Conservation (phyloP, 2,797 vertebrate genomes). For the Hozukius guyotensis region DNA sequence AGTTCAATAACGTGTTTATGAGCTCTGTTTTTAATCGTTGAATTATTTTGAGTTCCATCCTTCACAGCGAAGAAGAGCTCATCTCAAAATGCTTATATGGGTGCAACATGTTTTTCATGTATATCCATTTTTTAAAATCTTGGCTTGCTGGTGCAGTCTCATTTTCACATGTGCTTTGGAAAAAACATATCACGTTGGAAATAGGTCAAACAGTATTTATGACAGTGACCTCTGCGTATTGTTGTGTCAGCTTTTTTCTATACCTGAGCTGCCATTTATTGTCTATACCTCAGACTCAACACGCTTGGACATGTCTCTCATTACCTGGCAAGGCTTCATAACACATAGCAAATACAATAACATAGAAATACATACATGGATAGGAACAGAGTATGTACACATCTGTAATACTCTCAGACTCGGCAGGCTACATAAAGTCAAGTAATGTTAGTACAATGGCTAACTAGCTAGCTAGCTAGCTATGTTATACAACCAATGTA, state of each 20-base stretch:
- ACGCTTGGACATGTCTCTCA: not conserved
- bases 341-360: not conserved
- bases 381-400: not conserved
- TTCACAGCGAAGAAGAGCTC: not conserved
- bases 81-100: not conserved
- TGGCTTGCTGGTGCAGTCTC: not conserved
- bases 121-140: not conserved
- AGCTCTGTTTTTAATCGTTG: not conserved
- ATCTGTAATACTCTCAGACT: not conserved
- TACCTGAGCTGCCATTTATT: constrained; percentile 3
- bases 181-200: not conserved
- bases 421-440: not conserved
- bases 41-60: not conserved
- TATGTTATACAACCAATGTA: not conserved
- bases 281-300: not conserved
- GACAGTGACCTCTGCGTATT: not conserved
- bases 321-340: not conserved
- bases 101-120: not conserved
- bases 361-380: not conserved
- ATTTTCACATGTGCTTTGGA: not conserved
- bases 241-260: not conserved
- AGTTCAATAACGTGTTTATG: not conserved
- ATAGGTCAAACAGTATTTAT: constrained; percentile 8
- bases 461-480: not conserved
- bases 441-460: not conserved